Evolutionary conservation across 2,888 invertebrate genomes (phyloP).

Genomic region (Drosophila vallismaia): DNA sequence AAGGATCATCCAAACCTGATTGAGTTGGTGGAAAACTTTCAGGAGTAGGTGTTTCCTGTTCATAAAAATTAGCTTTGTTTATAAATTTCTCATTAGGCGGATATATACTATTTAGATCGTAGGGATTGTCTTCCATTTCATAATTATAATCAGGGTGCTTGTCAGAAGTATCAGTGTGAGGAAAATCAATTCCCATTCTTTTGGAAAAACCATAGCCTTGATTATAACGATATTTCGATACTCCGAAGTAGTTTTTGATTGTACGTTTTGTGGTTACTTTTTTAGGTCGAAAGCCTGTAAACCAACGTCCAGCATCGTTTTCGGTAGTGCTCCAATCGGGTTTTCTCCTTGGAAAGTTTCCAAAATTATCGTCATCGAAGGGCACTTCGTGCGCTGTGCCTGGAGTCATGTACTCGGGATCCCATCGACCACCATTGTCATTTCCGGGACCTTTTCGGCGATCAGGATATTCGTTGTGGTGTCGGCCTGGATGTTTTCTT

Average conservation of each 20-base stretch:
- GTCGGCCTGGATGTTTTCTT: not conserved
- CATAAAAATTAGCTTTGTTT: not conserved
- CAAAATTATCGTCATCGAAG: not conserved
- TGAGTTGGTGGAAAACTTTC: not conserved
- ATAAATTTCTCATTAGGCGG: not conserved
- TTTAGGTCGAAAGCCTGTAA: not conserved
- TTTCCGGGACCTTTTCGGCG: not conserved
- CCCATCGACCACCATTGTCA: not conserved
- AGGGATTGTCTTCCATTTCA: too few relatives aligned
- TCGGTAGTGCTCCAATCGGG: not conserved
- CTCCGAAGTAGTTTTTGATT: too few relatives aligned
- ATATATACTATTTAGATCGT: not conserved
- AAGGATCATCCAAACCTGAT: not conserved
- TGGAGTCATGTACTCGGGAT: slow-evolving; percentile 1
- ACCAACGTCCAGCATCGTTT: not conserved
- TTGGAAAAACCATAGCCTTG: not conserved
- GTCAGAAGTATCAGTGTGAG: too few relatives aligned
- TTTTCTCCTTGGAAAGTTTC: not conserved
- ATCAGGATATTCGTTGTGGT: not conserved
- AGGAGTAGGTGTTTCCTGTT: not conserved
- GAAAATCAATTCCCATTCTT: not conserved
- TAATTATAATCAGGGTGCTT: too few relatives aligned
- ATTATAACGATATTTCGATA: not conserved
- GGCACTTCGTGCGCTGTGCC: not conserved
- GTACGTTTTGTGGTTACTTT: not conserved